A percentile compares a stretch with the other conserved stretches of the same genome.
Evolutionary conservation across 2,113 vertebrate species (phyloP).

Genomic region (Rhea pennata): DNA sequence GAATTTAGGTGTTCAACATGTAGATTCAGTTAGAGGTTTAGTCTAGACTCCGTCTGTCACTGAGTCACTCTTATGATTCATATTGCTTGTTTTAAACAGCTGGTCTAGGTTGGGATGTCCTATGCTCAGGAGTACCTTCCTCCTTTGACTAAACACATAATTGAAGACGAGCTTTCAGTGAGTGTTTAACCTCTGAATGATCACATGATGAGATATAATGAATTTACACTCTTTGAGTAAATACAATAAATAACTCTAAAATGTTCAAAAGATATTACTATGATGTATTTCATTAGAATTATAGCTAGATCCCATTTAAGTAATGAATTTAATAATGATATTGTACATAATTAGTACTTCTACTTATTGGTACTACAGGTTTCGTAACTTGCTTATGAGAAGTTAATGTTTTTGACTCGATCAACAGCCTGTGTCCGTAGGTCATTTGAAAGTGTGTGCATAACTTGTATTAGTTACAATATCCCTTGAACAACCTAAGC

Average conservation of each 20-base stretch:
- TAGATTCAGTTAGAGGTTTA: neutral
- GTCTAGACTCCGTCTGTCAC: neutral
- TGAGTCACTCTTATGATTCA: neutral
- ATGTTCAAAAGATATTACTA: neutral
- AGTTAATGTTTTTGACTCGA: neutral
- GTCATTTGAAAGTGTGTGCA: neutral
- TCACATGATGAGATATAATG: neutral
- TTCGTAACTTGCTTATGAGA: neutral
- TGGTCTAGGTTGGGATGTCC: neutral
- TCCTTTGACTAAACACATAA: neutral
- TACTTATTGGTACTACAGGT: neutral
- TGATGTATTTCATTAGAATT: neutral
- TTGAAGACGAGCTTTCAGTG: neutral
- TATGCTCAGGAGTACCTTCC: neutral
- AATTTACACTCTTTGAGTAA: neutral
- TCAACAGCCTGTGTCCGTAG: neutral
- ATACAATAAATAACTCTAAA: neutral
- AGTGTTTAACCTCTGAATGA: neutral
- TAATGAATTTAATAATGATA: neutral
- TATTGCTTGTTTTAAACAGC: neutral
- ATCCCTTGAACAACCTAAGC: constrained; percentile 45
- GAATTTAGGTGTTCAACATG: neutral
- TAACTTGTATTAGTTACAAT: constrained; percentile 27
- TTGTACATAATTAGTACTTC: neutral
- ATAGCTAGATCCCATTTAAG: neutral